These are phyloP conservation scores for Xenentodon cancila DNA, from an alignment of 2,797 vertebrate genomes.

Conservation along the genomic window DNA sequence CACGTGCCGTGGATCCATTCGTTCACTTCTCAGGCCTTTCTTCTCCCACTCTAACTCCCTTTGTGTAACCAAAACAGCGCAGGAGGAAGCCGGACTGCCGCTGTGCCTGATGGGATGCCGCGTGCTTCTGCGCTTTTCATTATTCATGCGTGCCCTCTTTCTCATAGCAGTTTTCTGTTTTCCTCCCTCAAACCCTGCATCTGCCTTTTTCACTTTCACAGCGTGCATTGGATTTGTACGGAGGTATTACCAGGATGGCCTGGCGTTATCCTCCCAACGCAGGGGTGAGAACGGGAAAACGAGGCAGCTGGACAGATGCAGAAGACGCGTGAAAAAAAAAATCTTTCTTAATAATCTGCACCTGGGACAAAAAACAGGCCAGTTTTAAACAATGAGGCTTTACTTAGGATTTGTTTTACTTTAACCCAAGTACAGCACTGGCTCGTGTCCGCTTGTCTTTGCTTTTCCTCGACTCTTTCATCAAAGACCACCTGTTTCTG, in stretches of 20 bases:
- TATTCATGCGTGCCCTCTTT: slow-evolving; percentile 75
- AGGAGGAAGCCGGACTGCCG: slow-evolving; percentile 50
- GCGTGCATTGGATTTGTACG: slow-evolving; percentile 73
- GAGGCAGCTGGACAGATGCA: slow-evolving; percentile 12
- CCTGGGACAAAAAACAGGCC: slow-evolving; percentile 17
- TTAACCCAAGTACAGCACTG: neutral
- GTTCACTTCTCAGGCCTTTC: slow-evolving; percentile 42
- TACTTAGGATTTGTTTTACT: slow-evolving; percentile 10
- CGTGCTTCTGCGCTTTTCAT: slow-evolving; percentile 73
- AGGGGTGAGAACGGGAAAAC: slow-evolving; percentile 1
- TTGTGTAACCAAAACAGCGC: slow-evolving; percentile 59
- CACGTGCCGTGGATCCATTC: slow-evolving; percentile 62
- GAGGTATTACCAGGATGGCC: slow-evolving; percentile 67
- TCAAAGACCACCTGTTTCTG: neutral
- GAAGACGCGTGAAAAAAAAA: slow-evolving; percentile 7
- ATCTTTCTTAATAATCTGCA: slow-evolving; percentile 27
- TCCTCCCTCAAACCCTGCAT: slow-evolving; percentile 42
- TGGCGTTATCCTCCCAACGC: slow-evolving; percentile 37
- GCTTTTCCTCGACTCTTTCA: slow-evolving; percentile 1
- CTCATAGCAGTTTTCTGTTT: slow-evolving; percentile 36
- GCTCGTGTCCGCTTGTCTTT: neutral
- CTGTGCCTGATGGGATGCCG: slow-evolving; percentile 58
- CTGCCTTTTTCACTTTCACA: slow-evolving; percentile 46
- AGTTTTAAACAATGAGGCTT: slow-evolving; percentile 31
- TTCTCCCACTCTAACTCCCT: slow-evolving; percentile 34